Percentiles rank a stretch among this genome's conserved stretches.
Conservation (phyloP, 2,888 invertebrate species). For the Sipunculus nudus region DNA sequence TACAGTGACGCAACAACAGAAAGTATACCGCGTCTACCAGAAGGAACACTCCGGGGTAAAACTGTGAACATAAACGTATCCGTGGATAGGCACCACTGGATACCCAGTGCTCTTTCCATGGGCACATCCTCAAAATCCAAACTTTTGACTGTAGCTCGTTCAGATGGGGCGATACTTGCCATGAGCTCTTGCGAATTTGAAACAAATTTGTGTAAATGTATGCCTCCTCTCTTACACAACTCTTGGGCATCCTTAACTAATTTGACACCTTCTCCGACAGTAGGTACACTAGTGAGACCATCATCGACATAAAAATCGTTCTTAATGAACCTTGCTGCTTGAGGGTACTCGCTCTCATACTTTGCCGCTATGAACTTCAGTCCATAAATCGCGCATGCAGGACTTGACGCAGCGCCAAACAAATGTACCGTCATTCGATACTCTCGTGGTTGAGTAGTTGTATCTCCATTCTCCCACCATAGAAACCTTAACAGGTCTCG, state of each 20-base stretch:
- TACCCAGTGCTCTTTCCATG: conserved; percentile 2
- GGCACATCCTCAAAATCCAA: neutral
- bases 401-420: neutral
- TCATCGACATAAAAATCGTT: conserved; percentile 37
- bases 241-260: conserved; percentile 2
- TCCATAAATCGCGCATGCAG: neutral
- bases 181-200: conserved; percentile 13
- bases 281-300: conserved; percentile 20
- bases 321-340: conserved; percentile 20
- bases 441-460: neutral
- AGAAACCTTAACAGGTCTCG: neutral
- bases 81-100: neutral
- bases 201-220: conserved; percentile 20
- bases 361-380: conserved; percentile 4
- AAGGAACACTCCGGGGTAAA: neutral
- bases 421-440: neutral
- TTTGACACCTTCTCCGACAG: neutral
- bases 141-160: neutral
- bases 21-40: conserved; percentile 12
- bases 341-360: neutral
- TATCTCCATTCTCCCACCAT: conserved; percentile 2
- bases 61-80: conserved; percentile 9
- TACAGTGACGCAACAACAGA: conserved; percentile 13
- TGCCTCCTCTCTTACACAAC: conserved; percentile 4
- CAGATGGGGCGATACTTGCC: neutral